Base-by-base conservation (phyloP, 2,113 vertebrate species). In the Lasiurus cinereus region DNA sequence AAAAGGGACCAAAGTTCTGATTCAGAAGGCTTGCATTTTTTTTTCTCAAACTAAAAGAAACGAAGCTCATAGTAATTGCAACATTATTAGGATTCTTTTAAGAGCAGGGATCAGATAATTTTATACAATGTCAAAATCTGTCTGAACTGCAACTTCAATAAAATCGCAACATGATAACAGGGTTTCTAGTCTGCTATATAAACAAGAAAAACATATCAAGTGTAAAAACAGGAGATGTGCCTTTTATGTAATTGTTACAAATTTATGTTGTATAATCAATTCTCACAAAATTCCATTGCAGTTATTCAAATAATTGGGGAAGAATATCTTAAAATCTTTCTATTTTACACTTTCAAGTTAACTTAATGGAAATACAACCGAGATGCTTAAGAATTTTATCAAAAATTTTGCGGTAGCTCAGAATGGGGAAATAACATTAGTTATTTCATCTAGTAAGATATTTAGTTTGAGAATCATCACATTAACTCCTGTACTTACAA, bases 91-190 rank as follows among this genome's bases (percentile, higher is more conserved):
- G 27, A 84, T 88, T 90, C 43, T 95, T 88, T 80, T 52, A 95
- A 93, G 83, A 95, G 59, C 21, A 13, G 29, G n/a, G 50, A 83
- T 90, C 46, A 92, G 72, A 83, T 83, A 10, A 64, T 31, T 64
- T 90, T 82, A 67, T 76, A 76, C 43, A 84, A 39, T 77, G 76
- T 94, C 91, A 96, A 96, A 96, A 90, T 96, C 80, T 83, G 19
- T 76, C 94, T 95, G 72, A 96, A 90, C 56, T 92, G 24, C 27
- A 48, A 84, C 67, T 90, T 90, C 52, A 92, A 69, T 84, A 88
- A 94, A 95, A 91, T 96, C 66, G 72, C 36, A 90, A 92, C 94
- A 92, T 88, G 64, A 62, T 66, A 90, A 50, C 6, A 29, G 39
- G 67, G 43, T 83, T 54, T 93, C 62, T 48, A 77, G 24, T 88